These are phyloP conservation scores for Ceyx cyanopectus DNA, from an alignment of 2,113 vertebrate species.

Conservation along the genomic window DNA sequence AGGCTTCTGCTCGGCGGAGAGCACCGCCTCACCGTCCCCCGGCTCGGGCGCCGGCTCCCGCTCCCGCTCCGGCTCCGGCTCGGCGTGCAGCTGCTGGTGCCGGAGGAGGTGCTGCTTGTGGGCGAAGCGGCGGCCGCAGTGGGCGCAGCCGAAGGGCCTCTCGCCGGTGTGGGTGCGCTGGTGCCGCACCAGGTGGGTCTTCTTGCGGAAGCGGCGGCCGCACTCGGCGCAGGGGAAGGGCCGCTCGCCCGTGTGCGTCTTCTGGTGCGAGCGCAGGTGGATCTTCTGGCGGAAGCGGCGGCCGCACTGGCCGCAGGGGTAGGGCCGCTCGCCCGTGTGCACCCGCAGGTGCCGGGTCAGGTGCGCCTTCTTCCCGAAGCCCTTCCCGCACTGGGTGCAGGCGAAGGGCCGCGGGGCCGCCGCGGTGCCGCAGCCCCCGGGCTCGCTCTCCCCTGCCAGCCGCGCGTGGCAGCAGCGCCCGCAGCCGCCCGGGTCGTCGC, in stretches of 20 bases:
- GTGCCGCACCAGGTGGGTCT: conserved; percentile 75
- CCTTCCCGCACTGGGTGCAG: conserved; percentile 71
- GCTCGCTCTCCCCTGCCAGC: not conserved
- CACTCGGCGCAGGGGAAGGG: conserved; percentile 74
- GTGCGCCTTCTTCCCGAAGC: conserved; percentile 78
- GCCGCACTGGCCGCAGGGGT: conserved; percentile 65
- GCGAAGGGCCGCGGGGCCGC: conserved; percentile 67
- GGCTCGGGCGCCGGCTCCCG: no score
- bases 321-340: conserved; percentile 75
- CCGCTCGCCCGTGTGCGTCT: conserved; percentile 73
- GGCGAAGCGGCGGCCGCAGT: conserved; percentile 35
- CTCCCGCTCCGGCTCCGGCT: not conserved
- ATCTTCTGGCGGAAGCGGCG: conserved; percentile 78
- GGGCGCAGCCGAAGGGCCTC: no score
- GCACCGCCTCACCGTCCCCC: not conserved
- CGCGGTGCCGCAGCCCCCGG: not conserved
- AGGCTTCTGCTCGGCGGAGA: not conserved
- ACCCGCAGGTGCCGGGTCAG: conserved; percentile 75
- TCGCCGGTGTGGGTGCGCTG: no score
- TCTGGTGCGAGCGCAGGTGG: conserved; percentile 74
- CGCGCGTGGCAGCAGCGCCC: conserved; percentile 27
- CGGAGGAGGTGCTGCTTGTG: conserved; percentile 74
- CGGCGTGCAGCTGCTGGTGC: conserved; percentile 67
- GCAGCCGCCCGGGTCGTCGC: not conserved
- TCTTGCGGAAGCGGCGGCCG: conserved; percentile 75